A percentile compares a stretch with the other conserved stretches of the same genome.
Evolutionary conservation across 1,140 invertebrate species (phyloP).

Genomic region (Drosophila kohkoa): DNA sequence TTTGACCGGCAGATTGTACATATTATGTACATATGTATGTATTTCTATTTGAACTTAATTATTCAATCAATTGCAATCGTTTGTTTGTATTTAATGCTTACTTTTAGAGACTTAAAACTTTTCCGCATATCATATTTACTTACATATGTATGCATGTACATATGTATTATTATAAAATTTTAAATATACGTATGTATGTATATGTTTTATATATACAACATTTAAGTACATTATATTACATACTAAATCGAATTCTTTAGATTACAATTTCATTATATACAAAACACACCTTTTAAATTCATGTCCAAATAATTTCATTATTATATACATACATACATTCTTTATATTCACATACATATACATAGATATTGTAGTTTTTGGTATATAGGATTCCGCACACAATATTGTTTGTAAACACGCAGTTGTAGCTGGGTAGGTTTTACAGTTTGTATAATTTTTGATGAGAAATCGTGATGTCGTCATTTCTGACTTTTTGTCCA

Average conservation of each 20-base stretch:
- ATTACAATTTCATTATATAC: constrained; percentile 7
- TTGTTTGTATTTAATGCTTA: background rate
- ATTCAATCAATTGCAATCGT: background rate
- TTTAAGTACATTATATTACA: too few species aligned
- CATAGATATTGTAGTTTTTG: background rate
- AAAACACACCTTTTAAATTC: constrained; percentile 20
- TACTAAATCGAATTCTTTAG: too few species aligned
- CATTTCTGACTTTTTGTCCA: constrained; percentile 77
- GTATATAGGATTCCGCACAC: constrained; percentile 40
- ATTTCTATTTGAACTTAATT: constrained; percentile 1
- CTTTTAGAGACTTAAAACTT: too few species aligned
- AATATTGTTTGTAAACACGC: constrained; percentile 58
- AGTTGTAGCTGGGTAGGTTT: constrained; percentile 48
- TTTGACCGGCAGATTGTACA: constrained; percentile 13
- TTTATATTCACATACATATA: background rate
- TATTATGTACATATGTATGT: constrained; percentile 5
- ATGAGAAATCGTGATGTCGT: constrained; percentile 75
- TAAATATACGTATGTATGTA: background rate
- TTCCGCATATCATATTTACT: background rate
- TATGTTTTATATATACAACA: background rate
- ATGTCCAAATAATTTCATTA: too few species aligned
- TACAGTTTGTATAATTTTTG: constrained; percentile 58
- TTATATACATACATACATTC: constrained; percentile 3
- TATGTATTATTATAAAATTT: background rate
- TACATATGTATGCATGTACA: background rate